Evolutionary conservation across 2,888 invertebrate species (phyloP), one percentile per base, ranked within the genome.

Genomic region (Nymphalis urticae): DNA sequence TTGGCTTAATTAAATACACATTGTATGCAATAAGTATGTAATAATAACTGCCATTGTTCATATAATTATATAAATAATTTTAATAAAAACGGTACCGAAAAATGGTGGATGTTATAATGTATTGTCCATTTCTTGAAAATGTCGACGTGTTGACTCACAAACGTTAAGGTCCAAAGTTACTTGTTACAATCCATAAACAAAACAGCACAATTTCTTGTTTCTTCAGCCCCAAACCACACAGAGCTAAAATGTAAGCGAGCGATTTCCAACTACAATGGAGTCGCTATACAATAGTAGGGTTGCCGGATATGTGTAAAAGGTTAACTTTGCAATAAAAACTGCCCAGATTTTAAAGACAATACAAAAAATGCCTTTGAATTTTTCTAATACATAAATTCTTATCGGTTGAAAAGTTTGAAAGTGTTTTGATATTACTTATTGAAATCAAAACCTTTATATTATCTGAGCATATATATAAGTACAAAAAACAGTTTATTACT

Each of bases 181-280:
- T 48, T 48, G 56, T 62, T 48, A 62, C 62, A 62, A 66, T 62
- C 62, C 32, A 47, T 51, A 70, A 70, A 72, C 68, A 69, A 72
- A 72, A 66, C 70, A 60, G 27, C n/a, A 67, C 60, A 72, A 69
- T 72, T 70, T 72, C 68, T 73, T 69, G 71, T 69, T 71, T 60
- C 72, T 66, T 64, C 67, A 64, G 60, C 47, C 62, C 63, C 61
- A 66, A 66, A 58, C 71, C 66, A 66, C 70, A 72, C 68, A 50
- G 61, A 63, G 53, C 64, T 70, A 64, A 73, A 72, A 69, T 54
- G 80, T 83, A 84, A 80, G 82, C 85, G 80, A 72, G 71, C 77
- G 79, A 84, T 85, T 82, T 81, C 48, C 75, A 77, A 70, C 70
- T 71, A 78, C 76, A 74, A 76, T 77, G 74, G 74, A 69, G 68